Evolutionary conservation across 2,888 invertebrate species (phyloP), one percentile per base, ranked within the genome.

Genomic region (Syrphus vitripennis): DNA sequence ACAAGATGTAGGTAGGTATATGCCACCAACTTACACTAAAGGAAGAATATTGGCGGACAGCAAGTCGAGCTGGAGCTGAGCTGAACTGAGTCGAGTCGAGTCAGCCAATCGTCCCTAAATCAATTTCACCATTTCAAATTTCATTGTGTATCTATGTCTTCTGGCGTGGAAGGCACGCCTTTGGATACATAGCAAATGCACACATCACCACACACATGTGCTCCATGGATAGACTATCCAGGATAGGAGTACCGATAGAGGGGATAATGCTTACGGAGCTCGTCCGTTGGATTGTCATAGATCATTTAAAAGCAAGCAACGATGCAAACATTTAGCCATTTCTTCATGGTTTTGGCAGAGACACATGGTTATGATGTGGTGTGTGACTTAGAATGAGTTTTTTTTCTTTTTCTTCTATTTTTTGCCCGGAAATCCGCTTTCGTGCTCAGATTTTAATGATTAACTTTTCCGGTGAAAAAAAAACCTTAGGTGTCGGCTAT

Each of bases 31-130:
- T n/a, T 10, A 57, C 16, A 4, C 2, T 19, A 31, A 16, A 3
- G 59, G 12, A 37, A 59, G 34, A 59, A 59, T 37, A 59, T 59
- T 24, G 65, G 59, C 53, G 21, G 74, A 65, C 53, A 75, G 65
- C 59, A 84, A 76, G 81, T 61, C 67, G 61, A 84, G 55, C 14
- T 59, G 34, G 12, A 26, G 53, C 34, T 59, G 21, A 59, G 4
- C 59, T 59, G 34, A 59, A 21, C 21, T 21, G 34, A 59, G 7
- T 7, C 6, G 65, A 45, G 65, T 31, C 67, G 61, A 84, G 71
- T 81, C 84, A 81, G 84, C 80, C 84, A 80, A 84, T 84, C 81
- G 81, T 84, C 67, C 81, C 72, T 84, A 81, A 84, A 81, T 84
- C 84, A 84, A 84, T 84, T 84, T 79, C 70, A 79, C 57, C 55